phyloP scores from a whole-genome alignment of 1,140 invertebrate genomes.

The Neuroterus valhalla region DNA sequence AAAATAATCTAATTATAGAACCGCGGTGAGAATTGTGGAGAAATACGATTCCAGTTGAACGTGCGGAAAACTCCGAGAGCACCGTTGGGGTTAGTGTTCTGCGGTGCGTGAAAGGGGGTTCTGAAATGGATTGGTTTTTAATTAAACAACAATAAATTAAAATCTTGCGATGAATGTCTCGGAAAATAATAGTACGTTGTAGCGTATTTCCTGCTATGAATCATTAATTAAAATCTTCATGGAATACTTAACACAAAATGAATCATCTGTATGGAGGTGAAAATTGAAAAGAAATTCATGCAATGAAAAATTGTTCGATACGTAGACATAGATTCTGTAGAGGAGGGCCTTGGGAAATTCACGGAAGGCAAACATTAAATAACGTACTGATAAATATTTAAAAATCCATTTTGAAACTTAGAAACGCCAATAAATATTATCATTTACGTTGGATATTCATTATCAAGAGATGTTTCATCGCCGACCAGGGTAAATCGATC shows the following conservation, averaged over 20 bases:
- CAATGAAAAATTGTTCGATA: no score
- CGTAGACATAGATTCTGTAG: no score
- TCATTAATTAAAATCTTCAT: not conserved
- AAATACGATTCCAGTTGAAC: not conserved
- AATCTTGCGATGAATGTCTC: not conserved
- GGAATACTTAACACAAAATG: not conserved
- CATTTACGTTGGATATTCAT: no score
- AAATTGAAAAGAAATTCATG: no score
- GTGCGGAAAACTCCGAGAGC: not conserved
- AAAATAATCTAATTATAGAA: not conserved
- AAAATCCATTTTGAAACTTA: no score
- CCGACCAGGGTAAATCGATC: no score
- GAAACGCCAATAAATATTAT: no score
- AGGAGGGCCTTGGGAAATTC: no score
- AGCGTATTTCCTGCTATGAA: not conserved
- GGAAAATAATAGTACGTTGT: not conserved
- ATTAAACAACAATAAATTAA: slow-evolving; percentile 24
- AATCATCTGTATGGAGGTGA: no score
- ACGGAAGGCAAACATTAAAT: no score
- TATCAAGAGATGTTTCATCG: no score
- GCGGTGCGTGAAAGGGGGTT: not conserved
- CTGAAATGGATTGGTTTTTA: slow-evolving; percentile 10
- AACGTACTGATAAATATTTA: no score
- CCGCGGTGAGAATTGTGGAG: not conserved
- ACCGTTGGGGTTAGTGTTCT: not conserved